Evolutionary conservation across 2,888 invertebrate species (phyloP).

Genomic region (Synergus gifuensis): DNA sequence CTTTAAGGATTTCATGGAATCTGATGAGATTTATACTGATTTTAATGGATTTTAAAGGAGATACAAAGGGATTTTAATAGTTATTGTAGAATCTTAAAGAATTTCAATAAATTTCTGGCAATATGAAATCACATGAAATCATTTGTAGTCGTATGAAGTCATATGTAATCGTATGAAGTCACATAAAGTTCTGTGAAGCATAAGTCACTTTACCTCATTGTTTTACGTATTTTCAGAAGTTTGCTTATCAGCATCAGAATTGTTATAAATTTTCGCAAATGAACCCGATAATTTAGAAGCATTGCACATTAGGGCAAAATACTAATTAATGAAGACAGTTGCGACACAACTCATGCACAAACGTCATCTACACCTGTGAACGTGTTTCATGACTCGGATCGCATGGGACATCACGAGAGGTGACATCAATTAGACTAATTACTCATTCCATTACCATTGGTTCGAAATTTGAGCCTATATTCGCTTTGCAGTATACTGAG

Average conservation of each 20-base stretch:
- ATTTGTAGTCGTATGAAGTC: too few relatives aligned
- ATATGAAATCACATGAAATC: too few relatives aligned
- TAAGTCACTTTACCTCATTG: too few relatives aligned
- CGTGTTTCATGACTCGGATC: slow-evolving; percentile 59
- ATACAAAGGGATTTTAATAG: too few relatives aligned
- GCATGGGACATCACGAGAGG: slow-evolving; percentile 43
- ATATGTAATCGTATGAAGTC: too few relatives aligned
- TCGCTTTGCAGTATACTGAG: slow-evolving; percentile 46
- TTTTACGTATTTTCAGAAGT: background rate
- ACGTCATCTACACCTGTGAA: slow-evolving; percentile 68
- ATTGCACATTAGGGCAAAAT: slow-evolving; percentile 58
- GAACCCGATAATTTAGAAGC: slow-evolving; percentile 23
- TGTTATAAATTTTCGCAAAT: slow-evolving; percentile 1
- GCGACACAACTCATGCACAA: slow-evolving; percentile 63
- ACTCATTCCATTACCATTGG: slow-evolving; percentile 68
- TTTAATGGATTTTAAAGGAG: too few relatives aligned
- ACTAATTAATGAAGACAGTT: slow-evolving; percentile 73
- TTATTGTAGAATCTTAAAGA: too few relatives aligned
- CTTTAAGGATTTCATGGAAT: too few relatives aligned
- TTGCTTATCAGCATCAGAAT: background rate
- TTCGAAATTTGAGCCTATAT: slow-evolving; percentile 39
- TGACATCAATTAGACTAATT: slow-evolving; percentile 74
- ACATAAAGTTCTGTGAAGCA: too few relatives aligned
- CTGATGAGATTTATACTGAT: too few relatives aligned
- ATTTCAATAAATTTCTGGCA: too few relatives aligned